Evolutionary conservation across 2,888 invertebrate species (phyloP).

Genomic region (Leptogaster cylindrica): DNA sequence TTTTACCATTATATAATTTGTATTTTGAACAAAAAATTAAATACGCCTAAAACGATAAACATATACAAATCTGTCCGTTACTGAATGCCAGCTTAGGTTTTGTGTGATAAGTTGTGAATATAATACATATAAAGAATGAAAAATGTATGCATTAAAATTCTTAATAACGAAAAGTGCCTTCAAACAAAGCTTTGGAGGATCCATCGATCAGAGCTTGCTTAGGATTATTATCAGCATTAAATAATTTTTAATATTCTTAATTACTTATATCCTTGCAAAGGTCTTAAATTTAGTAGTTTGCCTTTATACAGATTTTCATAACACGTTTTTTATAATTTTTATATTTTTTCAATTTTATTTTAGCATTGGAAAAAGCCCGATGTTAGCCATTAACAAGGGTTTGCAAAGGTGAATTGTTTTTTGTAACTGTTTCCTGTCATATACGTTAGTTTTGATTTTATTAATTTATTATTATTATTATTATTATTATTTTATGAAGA

Average conservation of each 20-base stretch:
- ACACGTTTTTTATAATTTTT: slow-evolving; percentile 32
- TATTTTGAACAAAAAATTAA: background rate
- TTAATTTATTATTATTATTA: slow-evolving; percentile 44
- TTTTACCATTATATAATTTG: slow-evolving; percentile 4
- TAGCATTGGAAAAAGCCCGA: slow-evolving; percentile 79
- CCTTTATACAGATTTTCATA: slow-evolving; percentile 22
- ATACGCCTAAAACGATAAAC: background rate
- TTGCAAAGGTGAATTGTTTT: slow-evolving; percentile 74
- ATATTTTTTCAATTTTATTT: slow-evolving; percentile 40
- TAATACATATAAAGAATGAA: background rate
- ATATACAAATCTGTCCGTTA: slow-evolving; percentile 40
- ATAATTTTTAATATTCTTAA: slow-evolving; percentile 20
- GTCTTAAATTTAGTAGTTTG: background rate
- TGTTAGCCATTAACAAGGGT: slow-evolving; percentile 86
- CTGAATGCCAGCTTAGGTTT: slow-evolving; percentile 37
- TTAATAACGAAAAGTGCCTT: too few species aligned
- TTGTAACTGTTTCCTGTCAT: slow-evolving; percentile 53
- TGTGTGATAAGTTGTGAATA: slow-evolving; percentile 27
- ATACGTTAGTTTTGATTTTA: slow-evolving; percentile 45
- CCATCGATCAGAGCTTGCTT: slow-evolving; percentile 4
- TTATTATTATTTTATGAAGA: slow-evolving; percentile 43
- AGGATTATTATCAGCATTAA: background rate
- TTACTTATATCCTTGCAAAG: background rate
- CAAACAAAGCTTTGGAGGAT: slow-evolving; percentile 2
- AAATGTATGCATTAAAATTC: too few species aligned